Evolutionary conservation across 2,113 vertebrate genomes (phyloP).

Genomic region (Mesitornis unicolor): DNA sequence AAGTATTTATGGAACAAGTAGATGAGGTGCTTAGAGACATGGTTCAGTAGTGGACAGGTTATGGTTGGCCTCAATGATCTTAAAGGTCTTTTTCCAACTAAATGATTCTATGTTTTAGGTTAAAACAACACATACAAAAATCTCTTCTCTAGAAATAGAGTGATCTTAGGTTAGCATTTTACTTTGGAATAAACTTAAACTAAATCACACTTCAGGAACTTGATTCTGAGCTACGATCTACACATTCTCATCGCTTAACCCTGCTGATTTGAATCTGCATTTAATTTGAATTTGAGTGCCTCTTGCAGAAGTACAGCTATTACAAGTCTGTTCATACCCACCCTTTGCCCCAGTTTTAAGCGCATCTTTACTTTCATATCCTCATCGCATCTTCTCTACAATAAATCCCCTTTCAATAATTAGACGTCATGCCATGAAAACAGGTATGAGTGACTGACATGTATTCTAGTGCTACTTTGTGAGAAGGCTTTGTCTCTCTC

Average conservation of each 20-base stretch:
- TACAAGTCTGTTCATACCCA: neutral
- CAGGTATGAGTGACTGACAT: neutral
- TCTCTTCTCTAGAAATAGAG: neutral
- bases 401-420: neutral
- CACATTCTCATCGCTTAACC: neutral
- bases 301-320: neutral
- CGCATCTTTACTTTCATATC: neutral
- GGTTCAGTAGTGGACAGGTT: too few species aligned
- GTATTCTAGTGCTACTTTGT: neutral
- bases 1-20: too few species aligned
- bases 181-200: neutral
- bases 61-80: too few species aligned
- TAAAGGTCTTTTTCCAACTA: too few species aligned
- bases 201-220: neutral
- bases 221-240: neutral
- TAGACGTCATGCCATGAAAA: neutral
- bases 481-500: neutral
- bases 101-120: too few species aligned
- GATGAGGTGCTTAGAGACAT: too few species aligned
- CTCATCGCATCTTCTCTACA: neutral
- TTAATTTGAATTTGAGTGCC: neutral
- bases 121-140: neutral
- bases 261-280: neutral
- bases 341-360: neutral
- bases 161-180: neutral